Evolutionary conservation across 2,888 invertebrate genomes (phyloP), one percentile per base, ranked within the genome.

Genomic region (Lasioglossum lativentre): DNA sequence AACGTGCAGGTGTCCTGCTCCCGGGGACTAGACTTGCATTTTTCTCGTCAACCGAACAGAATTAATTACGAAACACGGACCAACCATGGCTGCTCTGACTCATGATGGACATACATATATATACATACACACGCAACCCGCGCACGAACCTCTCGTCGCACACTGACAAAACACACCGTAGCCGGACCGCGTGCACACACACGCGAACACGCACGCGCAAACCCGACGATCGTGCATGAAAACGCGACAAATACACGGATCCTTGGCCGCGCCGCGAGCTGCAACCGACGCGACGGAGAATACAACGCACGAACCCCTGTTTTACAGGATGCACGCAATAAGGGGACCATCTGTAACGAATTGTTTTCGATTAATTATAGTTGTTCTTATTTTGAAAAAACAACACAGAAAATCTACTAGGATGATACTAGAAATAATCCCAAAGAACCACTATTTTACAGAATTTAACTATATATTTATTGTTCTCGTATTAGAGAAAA

Each of bases 61-160:
- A 91, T 91, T 90, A 93, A 93, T 93, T 92, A 93, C 92, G 92
- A 92, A 93, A 93, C 88, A 83, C 90, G 86, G 90, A 86, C 90
- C 91, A 90, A 90, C 91, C 92, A 92, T 92, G 90, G 90, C 79
- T 92, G 63, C 66, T 92, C 92, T 94, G 93, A 94, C 91, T 94
- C 93, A 94, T 93, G 92, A 93, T 90, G 90, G 91, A 90, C 88
- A 90, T 84, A 84, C 81, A 83, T 81, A 83, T 80, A 78, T 87
- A 90, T 84, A 84, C 81, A 83, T 81, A 83, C 79, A 78, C 83
- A 34, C 72, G 76, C 76, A 16, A 16, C 38, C 23, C 10, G 56
- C 71, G 63, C 83, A 74, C 52, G 38, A 19, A 75, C 52, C 52
- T 23, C 38, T 68, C 38, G 14, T 68, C 38, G 14, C 72, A 45